Conservation (phyloP, 2,888 invertebrate genomes). For the Philereme transversata region DNA sequence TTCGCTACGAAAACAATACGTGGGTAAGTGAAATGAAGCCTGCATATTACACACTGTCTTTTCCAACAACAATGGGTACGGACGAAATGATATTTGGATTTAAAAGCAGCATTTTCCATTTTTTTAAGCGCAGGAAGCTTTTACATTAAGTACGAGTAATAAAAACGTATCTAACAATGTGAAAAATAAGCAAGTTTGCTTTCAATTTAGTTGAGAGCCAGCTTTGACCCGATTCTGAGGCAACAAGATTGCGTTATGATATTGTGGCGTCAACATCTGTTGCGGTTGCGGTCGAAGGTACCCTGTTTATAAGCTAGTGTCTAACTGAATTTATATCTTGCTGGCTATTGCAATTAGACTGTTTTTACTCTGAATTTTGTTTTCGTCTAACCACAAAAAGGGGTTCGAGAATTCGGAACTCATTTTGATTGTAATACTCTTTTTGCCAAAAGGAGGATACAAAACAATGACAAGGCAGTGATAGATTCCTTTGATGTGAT, state of each 20-base stretch:
- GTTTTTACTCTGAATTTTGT: neutral
- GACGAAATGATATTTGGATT: slow-evolving; percentile 44
- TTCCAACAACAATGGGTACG: slow-evolving; percentile 45
- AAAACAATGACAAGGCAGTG: neutral
- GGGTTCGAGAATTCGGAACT: too few species aligned
- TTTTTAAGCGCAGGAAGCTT: slow-evolving; percentile 10
- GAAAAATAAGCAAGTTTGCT: slow-evolving; percentile 44
- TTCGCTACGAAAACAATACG: slow-evolving; percentile 57
- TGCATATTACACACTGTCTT: slow-evolving; percentile 59
- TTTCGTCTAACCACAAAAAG: neutral
- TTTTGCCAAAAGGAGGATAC: too few species aligned
- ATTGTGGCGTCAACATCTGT: slow-evolving; percentile 36
- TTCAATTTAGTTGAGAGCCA: slow-evolving; percentile 60
- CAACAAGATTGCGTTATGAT: slow-evolving; percentile 37
- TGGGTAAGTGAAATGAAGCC: slow-evolving; percentile 53
- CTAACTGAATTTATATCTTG: slow-evolving; percentile 12
- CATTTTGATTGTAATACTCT: too few species aligned
- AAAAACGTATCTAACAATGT: slow-evolving; percentile 16
- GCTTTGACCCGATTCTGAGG: slow-evolving; percentile 57
- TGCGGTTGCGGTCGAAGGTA: slow-evolving; percentile 21
- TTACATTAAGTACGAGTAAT: slow-evolving; percentile 11
- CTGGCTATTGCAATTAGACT: slow-evolving; percentile 4
- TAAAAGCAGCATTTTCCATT: slow-evolving; percentile 26
- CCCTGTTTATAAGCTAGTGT: slow-evolving; percentile 21
- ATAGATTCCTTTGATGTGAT: neutral